These are phyloP conservation scores for Drosophila setosimentum DNA, from an alignment of 2,888 invertebrate genomes.

Conservation along the genomic window DNA sequence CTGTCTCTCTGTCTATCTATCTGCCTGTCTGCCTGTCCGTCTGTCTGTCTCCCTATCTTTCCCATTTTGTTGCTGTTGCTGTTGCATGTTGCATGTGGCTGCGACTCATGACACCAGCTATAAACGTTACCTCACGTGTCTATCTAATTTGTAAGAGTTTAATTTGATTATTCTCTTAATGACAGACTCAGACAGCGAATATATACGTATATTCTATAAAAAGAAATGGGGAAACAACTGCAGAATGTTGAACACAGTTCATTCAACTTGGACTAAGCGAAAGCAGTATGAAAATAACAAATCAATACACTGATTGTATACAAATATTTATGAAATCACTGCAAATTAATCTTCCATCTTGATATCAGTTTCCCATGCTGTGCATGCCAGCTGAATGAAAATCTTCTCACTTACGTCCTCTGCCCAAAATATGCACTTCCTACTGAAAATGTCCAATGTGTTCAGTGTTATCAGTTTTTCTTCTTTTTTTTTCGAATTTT, in stretches of 20 bases:
- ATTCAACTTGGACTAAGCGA: slow-evolving; percentile 17
- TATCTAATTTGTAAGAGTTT: slow-evolving; percentile 62
- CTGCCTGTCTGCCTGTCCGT: not conserved
- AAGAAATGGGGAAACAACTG: not conserved
- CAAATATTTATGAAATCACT: not conserved
- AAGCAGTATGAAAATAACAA: not conserved
- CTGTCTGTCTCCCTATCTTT: slow-evolving; percentile 12
- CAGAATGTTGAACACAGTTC: slow-evolving; percentile 10
- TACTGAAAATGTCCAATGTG: not conserved
- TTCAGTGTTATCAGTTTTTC: slow-evolving; percentile 1
- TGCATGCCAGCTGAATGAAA: not conserved
- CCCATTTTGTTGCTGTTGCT: slow-evolving; percentile 10
- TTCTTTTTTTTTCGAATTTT: slow-evolving; percentile 4
- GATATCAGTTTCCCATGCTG: not conserved
- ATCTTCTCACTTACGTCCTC: slow-evolving; percentile 24
- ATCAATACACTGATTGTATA: too few relatives aligned
- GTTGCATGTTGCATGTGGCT: slow-evolving; percentile 54
- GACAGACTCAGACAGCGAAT: slow-evolving; percentile 16
- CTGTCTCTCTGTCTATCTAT: slow-evolving; percentile 1
- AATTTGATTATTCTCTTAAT: slow-evolving; percentile 59
- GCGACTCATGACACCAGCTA: slow-evolving; percentile 40
- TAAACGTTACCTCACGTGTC: slow-evolving; percentile 56
- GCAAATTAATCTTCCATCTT: slow-evolving; percentile 11
- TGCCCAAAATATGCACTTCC: slow-evolving; percentile 14
- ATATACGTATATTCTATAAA: slow-evolving; percentile 6